These are phyloP conservation scores for Phenganax stokvisi DNA, from an alignment of 92 coral and sea anemone genomes.

Conservation along the genomic window DNA sequence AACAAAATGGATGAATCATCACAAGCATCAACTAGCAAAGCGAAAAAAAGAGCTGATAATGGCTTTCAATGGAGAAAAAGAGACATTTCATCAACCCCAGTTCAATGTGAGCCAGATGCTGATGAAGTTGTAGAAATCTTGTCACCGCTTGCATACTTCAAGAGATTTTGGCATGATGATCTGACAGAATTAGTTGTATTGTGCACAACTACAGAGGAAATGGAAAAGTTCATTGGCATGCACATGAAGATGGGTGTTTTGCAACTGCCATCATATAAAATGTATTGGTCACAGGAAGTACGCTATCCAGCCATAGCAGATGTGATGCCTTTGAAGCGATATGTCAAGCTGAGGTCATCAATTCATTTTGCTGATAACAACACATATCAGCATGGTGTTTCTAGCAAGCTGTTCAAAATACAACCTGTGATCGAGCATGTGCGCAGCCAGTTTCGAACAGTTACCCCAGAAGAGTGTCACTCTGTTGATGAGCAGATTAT, in stretches of 20 bases:
- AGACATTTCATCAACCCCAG: background rate
- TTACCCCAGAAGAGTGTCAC: too few species aligned
- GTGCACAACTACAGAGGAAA: background rate
- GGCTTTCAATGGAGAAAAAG: slow-evolving; percentile 2
- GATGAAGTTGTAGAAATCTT: slow-evolving; percentile 18
- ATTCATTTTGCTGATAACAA: too few species aligned
- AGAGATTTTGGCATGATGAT: background rate
- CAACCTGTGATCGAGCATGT: too few species aligned
- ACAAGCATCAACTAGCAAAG: background rate
- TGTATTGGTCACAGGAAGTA: slow-evolving; percentile 30
- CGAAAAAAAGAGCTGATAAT: background rate
- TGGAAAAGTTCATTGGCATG: slow-evolving; percentile 1
- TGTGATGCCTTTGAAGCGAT: slow-evolving; percentile 20
- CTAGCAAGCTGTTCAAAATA: too few species aligned
- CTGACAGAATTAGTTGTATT: background rate
- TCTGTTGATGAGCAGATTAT: too few species aligned
- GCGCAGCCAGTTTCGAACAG: too few species aligned
- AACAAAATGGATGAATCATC: too few species aligned
- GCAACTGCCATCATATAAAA: slow-evolving; percentile 26
- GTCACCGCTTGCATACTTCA: slow-evolving; percentile 6
- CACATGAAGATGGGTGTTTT: slow-evolving; percentile 32
- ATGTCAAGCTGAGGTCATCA: slow-evolving; percentile 9
- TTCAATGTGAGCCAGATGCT: background rate
- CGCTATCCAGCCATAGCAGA: slow-evolving; percentile 23
- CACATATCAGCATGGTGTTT: too few species aligned